These are phyloP conservation scores for Cotesia vestalis DNA, from an alignment of 1,140 invertebrate genomes.

Conservation along the genomic window DNA sequence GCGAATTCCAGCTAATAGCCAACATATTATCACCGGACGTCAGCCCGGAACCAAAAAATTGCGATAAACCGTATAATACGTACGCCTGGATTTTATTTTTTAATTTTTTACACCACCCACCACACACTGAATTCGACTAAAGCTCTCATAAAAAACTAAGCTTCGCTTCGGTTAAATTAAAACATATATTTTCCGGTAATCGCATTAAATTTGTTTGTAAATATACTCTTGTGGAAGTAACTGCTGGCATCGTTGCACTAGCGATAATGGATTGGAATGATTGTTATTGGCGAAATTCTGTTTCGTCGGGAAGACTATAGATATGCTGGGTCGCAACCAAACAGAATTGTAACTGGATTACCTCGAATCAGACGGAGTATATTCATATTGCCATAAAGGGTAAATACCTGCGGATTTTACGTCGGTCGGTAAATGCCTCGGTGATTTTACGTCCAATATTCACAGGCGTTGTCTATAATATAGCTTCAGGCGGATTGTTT, in stretches of 20 bases:
- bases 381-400: conserved; percentile 5
- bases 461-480: conserved; percentile 10
- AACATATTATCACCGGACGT: conserved; percentile 44
- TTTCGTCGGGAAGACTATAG: conserved; percentile 8
- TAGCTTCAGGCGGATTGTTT: too few relatives aligned
- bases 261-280: conserved; percentile 25
- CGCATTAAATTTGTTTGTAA: too few relatives aligned
- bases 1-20: conserved; percentile 51
- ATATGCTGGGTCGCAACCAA: not conserved
- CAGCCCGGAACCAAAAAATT: not conserved
- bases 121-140: too few relatives aligned
- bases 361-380: not conserved
- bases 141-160: too few relatives aligned
- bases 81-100: too few relatives aligned
- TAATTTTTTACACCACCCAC: not conserved
- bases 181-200: too few relatives aligned
- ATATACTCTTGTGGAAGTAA: too few relatives aligned
- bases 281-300: conserved; percentile 12
- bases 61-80: too few relatives aligned
- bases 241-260: not conserved
- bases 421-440: conserved; percentile 15
- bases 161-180: too few relatives aligned
- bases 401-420: conserved; percentile 19
- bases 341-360: conserved; percentile 13
- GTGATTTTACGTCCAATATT: conserved; percentile 25